Conservation (phyloP, 2,113 vertebrate genomes). For the Columba livia region DNA sequence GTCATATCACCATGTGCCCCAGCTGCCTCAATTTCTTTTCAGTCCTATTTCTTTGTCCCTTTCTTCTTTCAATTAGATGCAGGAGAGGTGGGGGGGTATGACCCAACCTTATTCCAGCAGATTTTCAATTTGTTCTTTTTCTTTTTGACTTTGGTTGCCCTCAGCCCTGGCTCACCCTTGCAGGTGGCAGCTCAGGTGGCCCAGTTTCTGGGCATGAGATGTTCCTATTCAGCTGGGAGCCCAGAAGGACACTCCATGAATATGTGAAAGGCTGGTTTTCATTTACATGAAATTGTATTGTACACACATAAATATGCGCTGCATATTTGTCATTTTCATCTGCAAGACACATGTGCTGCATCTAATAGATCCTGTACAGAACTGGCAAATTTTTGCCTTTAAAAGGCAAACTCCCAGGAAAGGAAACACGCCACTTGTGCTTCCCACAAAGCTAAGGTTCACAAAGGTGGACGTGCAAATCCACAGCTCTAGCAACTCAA, state of each 20-base stretch:
- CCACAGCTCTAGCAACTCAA: not conserved
- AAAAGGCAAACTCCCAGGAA: not conserved
- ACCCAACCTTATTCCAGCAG: not conserved
- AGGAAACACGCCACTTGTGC: not conserved
- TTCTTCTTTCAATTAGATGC: not conserved
- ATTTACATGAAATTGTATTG: not conserved
- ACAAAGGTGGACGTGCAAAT: not conserved
- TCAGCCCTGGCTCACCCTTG: not conserved
- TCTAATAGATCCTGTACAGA: not conserved
- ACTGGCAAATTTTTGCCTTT: not conserved
- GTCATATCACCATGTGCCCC: rapidly evolving
- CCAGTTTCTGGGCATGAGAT: not conserved
- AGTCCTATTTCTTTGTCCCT: rapidly evolving
- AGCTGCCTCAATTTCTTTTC: not conserved
- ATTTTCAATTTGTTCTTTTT: not conserved
- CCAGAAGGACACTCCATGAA: not conserved
- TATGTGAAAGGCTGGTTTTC: constrained; percentile 4
- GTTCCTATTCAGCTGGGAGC: not conserved
- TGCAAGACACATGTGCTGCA: not conserved
- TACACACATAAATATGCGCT: not conserved
- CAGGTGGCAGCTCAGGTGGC: constrained; percentile 20
- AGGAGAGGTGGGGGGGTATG: not conserved
- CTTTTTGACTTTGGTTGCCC: not conserved
- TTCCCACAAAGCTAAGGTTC: not conserved
- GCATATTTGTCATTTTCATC: constrained; percentile 9